These are phyloP conservation scores for Pristiophorus japonicus DNA, from an alignment of 2,113 vertebrate genomes.

Conservation along the genomic window DNA sequence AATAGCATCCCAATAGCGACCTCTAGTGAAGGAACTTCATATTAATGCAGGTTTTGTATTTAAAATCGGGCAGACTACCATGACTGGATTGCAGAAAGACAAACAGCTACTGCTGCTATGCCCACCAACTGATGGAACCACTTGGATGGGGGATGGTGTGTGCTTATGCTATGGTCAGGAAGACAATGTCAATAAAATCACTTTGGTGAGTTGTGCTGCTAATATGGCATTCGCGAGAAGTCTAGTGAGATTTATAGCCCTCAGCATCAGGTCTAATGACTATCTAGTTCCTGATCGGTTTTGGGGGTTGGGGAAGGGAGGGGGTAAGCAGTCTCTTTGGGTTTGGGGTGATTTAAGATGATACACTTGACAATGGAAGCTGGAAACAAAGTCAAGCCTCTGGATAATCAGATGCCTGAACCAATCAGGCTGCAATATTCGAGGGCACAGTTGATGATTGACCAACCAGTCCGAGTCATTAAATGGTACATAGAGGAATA, in stretches of 20 bases:
- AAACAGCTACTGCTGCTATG: background rate
- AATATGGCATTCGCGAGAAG: background rate
- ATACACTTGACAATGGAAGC: background rate
- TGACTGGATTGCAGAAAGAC: background rate
- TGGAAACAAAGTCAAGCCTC: background rate
- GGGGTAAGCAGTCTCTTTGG: background rate
- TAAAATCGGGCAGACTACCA: background rate
- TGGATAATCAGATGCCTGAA: background rate
- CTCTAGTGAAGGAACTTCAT: background rate
- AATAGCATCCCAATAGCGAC: background rate
- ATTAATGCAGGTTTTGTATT: background rate
- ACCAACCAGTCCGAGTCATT: background rate
- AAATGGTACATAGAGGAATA: background rate
- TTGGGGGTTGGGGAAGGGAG: background rate
- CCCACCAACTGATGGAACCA: background rate
- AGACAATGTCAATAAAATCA: background rate
- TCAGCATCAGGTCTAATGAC: background rate
- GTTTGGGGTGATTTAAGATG: background rate
- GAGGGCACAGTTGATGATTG: background rate
- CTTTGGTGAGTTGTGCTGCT: background rate
- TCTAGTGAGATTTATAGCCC: too few relatives aligned
- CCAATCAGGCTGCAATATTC: background rate
- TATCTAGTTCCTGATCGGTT: background rate
- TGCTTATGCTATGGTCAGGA: too few relatives aligned
- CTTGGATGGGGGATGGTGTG: too few relatives aligned